These are phyloP conservation scores for Alouatta palliata DNA, from an alignment of 2,113 vertebrate species.

Conservation along the genomic window DNA sequence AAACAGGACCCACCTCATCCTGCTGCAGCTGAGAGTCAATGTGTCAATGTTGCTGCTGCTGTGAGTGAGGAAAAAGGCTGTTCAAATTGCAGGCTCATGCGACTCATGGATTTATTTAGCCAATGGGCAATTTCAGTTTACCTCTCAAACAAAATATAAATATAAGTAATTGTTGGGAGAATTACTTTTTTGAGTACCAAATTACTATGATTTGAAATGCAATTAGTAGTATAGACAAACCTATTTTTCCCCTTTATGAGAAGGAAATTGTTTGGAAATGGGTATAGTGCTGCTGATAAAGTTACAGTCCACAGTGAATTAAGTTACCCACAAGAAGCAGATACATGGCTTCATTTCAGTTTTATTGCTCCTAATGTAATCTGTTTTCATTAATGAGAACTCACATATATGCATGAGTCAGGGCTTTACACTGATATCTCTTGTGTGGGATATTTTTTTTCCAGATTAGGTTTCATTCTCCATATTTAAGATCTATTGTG, in stretches of 20 bases:
- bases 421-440: background rate
- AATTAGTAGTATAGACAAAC: constrained; percentile 52
- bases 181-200: constrained; percentile 26
- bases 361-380: background rate
- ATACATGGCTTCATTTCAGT: background rate
- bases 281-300: background rate
- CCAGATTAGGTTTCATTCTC: accelerated
- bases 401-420: accelerated
- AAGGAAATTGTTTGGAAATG: constrained; percentile 27
- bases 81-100: background rate
- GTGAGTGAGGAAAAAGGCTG: background rate
- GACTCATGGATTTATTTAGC: constrained; percentile 57
- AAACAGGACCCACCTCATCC: background rate
- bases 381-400: background rate
- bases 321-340: background rate
- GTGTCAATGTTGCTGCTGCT: background rate
- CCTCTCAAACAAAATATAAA: constrained; percentile 67
- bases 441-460: background rate
- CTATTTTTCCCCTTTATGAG: constrained; percentile 19
- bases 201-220: constrained; percentile 54
- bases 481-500: background rate
- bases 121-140: constrained; percentile 58
- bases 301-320: background rate
- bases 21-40: background rate
- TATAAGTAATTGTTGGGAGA: constrained; percentile 51